A percentile compares a stretch with the other conserved stretches of the same genome.
Conservation (phyloP, 2,113 vertebrate species). For the Ciconia boyciana region DNA sequence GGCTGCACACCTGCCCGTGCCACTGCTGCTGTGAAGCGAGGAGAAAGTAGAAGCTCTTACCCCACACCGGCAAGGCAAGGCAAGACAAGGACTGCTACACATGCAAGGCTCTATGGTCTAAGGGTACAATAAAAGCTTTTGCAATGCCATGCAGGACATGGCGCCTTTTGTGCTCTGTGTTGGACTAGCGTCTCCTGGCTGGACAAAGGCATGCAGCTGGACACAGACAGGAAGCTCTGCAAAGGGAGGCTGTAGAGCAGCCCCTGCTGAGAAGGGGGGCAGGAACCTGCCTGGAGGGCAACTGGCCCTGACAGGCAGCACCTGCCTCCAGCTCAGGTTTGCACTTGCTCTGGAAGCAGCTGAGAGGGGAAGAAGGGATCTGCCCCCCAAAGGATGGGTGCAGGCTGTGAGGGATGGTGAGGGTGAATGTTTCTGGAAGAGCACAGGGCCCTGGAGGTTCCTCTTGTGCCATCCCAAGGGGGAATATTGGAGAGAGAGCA, state of each 20-base stretch:
- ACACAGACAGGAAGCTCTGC: background rate
- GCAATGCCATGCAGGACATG: no score
- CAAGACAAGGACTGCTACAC: background rate
- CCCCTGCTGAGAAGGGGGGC: background rate
- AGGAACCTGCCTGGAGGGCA: background rate
- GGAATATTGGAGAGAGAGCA: background rate
- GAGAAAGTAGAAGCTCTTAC: background rate
- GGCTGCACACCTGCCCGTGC: background rate
- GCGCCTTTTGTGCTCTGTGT: background rate
- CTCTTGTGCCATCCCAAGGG: background rate
- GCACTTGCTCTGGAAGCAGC: background rate
- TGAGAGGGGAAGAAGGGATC: background rate
- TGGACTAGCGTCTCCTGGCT: background rate
- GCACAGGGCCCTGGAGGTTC: background rate
- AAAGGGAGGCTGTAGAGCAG: background rate
- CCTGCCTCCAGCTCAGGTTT: background rate
- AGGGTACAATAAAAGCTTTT: background rate
- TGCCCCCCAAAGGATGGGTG: background rate
- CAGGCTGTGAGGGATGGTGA: background rate
- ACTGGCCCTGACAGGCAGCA: background rate
- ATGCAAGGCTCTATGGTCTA: fast-evolving
- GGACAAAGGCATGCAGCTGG: background rate
- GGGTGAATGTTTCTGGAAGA: background rate
- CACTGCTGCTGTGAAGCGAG: background rate
- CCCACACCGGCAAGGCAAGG: background rate